Evolutionary conservation across 2,797 vertebrate genomes (phyloP).

Genomic region (Ptychobarbus kaznakovi): DNA sequence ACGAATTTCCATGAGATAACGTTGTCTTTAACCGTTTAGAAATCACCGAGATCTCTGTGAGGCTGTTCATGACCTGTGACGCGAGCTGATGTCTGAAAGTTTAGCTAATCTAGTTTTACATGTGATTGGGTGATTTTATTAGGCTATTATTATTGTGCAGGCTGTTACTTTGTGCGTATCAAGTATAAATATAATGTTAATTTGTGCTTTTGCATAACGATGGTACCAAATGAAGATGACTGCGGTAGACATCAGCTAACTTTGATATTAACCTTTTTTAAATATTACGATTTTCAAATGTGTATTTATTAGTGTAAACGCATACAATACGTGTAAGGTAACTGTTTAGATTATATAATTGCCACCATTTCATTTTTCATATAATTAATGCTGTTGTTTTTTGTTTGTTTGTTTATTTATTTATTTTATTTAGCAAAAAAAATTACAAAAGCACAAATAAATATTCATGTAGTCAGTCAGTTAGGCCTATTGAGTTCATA

Average conservation of each 20-base stretch:
- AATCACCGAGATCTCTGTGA: neutral
- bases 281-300: neutral
- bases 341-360: neutral
- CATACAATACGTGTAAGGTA: neutral
- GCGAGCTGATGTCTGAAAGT: neutral
- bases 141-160: neutral
- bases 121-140: neutral
- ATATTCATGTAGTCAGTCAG: neutral
- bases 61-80: neutral
- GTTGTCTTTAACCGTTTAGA: neutral
- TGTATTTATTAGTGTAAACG: neutral
- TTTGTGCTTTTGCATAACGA: neutral
- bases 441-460: neutral
- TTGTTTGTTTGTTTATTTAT: neutral
- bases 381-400: neutral
- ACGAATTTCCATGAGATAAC: too few relatives aligned
- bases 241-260: neutral
- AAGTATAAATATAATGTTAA: neutral
- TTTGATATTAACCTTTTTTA: neutral
- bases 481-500: neutral
- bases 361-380: neutral
- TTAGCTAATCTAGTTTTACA: neutral
- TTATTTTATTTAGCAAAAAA: neutral
- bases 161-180: neutral
- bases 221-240: neutral